Evolutionary conservation across 2,888 invertebrate species (phyloP).

Genomic region (Meandrusa payeni): DNA sequence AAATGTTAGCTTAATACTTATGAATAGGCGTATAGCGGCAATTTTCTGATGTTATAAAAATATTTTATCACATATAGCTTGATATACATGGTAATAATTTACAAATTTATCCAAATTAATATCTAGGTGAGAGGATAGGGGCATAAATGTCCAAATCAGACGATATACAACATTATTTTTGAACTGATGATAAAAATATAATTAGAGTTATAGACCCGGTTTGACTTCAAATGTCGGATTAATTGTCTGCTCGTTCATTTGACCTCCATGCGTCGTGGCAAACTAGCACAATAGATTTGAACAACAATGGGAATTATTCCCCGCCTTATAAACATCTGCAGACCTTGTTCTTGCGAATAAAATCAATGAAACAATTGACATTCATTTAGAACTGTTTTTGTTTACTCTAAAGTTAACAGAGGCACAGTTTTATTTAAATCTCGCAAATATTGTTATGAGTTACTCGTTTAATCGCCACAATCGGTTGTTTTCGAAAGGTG

Average conservation of each 20-base stretch:
- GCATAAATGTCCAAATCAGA: too few relatives aligned
- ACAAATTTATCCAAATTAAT: too few relatives aligned
- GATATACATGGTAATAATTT: too few relatives aligned
- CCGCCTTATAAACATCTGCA: constrained; percentile 42
- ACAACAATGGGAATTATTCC: constrained; percentile 60
- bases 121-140: too few relatives aligned
- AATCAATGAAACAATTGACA: constrained; percentile 10
- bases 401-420: not conserved
- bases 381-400: constrained; percentile 1
- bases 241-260: constrained; percentile 55
- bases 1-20: too few relatives aligned
- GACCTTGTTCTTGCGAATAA: constrained; percentile 17
- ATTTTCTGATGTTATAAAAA: too few relatives aligned
- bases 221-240: constrained; percentile 53
- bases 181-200: constrained; percentile 30
- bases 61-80: too few relatives aligned
- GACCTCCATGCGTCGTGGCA: constrained; percentile 55
- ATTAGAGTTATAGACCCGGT: constrained; percentile 48
- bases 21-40: too few relatives aligned
- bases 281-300: constrained; percentile 56
- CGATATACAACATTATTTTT: too few relatives aligned
- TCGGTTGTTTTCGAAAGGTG: constrained; percentile 21
- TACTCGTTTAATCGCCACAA: constrained; percentile 1
- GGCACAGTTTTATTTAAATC: constrained; percentile 4
- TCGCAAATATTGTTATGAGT: constrained; percentile 2